phyloP scores from a whole-genome alignment of 2,113 vertebrate species.

The Castor canadensis region DNA sequence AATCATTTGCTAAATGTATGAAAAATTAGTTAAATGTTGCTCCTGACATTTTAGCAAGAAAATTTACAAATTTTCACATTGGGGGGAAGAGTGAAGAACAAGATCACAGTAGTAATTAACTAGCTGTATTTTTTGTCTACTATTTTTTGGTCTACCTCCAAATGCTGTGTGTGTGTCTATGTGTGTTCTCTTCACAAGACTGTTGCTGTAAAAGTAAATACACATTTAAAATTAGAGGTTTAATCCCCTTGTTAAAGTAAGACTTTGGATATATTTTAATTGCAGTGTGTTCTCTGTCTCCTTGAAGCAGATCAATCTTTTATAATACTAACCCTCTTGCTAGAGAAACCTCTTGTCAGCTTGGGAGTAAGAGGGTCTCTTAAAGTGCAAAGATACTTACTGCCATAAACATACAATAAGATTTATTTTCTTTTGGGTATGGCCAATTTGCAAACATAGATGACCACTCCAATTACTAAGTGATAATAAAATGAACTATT shows the following conservation, averaged over 20 bases:
- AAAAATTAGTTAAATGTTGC: not conserved
- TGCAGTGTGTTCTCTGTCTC: too few species aligned
- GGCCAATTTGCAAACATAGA: not conserved
- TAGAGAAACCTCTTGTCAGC: not conserved
- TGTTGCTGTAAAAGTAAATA: not conserved
- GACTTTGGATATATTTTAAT: too few species aligned
- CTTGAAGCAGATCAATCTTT: not conserved
- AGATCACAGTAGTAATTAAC: not conserved
- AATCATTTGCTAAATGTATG: not conserved
- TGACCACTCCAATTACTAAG: not conserved
- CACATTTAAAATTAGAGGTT: not conserved
- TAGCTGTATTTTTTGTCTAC: not conserved
- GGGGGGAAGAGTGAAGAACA: not conserved
- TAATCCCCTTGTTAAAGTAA: not conserved
- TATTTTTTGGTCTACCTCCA: not conserved
- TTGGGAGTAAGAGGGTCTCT: not conserved
- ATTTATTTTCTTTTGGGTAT: not conserved
- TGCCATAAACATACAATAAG: not conserved
- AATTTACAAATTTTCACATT: not conserved
- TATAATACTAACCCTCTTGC: not conserved
- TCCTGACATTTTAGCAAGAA: not conserved
- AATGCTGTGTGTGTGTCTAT: not conserved
- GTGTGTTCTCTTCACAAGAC: not conserved
- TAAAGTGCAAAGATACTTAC: not conserved
- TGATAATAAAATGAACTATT: not conserved